Evolutionary conservation across 2,113 vertebrate species (phyloP).

Genomic region (Struthio camelus): DNA sequence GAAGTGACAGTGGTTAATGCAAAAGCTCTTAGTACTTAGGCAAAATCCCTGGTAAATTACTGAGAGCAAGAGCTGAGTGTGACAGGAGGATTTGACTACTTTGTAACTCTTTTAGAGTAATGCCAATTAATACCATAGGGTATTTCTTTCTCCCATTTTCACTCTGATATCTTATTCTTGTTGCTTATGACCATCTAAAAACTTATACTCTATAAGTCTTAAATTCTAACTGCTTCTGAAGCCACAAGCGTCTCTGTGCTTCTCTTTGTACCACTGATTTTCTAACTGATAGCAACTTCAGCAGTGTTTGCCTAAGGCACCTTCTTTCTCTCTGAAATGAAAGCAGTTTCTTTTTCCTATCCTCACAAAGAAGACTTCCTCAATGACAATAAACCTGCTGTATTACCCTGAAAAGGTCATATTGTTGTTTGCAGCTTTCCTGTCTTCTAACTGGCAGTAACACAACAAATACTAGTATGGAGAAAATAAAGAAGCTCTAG

Average conservation of each 20-base stretch:
- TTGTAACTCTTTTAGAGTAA: background rate
- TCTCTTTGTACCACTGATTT: background rate
- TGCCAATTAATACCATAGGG: background rate
- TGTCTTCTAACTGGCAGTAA: background rate
- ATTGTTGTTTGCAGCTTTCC: background rate
- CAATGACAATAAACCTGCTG: background rate
- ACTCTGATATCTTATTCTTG: background rate
- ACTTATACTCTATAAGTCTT: background rate
- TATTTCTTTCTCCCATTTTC: fast-evolving
- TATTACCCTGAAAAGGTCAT: background rate
- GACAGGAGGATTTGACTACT: background rate
- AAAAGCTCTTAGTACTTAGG: background rate
- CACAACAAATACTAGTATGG: background rate
- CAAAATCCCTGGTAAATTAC: background rate
- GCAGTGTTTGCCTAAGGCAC: background rate
- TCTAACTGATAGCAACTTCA: background rate
- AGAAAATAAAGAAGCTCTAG: background rate
- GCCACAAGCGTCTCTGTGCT: background rate
- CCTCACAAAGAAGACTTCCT: background rate
- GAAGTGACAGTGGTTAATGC: background rate
- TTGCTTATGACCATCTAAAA: background rate
- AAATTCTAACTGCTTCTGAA: background rate
- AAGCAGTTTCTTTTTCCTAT: background rate
- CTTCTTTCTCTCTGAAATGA: background rate
- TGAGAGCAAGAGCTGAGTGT: background rate